Base-by-base conservation (phyloP, 2,888 invertebrate genomes). In the Rhabditoides inermis region DNA sequence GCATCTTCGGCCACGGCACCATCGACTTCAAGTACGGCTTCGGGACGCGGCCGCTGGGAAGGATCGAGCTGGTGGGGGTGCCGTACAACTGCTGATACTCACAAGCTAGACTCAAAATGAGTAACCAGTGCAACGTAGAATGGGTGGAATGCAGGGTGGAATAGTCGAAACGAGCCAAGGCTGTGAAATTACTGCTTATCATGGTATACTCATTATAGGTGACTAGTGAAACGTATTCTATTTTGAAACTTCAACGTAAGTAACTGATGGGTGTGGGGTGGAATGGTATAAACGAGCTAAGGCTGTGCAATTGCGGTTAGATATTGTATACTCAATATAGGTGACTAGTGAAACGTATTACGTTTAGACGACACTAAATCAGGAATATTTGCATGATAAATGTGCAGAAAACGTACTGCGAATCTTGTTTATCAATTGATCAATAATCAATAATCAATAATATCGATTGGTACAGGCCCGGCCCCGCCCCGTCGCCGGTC, bases 21-120 rank as follows among this genome's bases (percentile, higher is more conserved):
- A 77, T 85, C 41, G 83, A 83, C 49, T 86, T 86, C 75, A 77
- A 78, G 18, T 82, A 84, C 64, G 86, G 86, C 1, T 86, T 86
- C 77, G 83, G 85, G 0, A 79, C 82, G 3, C 76, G 81, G 32
- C 79, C 79, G 0, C 81, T 84, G 0, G 60, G 63, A 39, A 53
- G 61, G 6, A 65, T 73, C 39, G 72, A 73, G 40, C 46, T 71
- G 60, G 67, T 68, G 26, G 18, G 49, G 23, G 32, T 12, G 3
- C n/a, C 26, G 26, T 7, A n/a, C n/a, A n/a, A n/a, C n/a, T n/a
- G n/a, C n/a, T n/a, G n/a, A n/a, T n/a, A n/a, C n/a, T n/a, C n/a
- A n/a, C n/a, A n/a, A n/a, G n/a, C n/a, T n/a, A n/a, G n/a, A 20
- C 23, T 49, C 2, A 15, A 28, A 3, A 15, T 5, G 7, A 7